Base-by-base conservation (phyloP, 53 echinoderm and acorn worm species). In the Echinometra lucunter region DNA sequence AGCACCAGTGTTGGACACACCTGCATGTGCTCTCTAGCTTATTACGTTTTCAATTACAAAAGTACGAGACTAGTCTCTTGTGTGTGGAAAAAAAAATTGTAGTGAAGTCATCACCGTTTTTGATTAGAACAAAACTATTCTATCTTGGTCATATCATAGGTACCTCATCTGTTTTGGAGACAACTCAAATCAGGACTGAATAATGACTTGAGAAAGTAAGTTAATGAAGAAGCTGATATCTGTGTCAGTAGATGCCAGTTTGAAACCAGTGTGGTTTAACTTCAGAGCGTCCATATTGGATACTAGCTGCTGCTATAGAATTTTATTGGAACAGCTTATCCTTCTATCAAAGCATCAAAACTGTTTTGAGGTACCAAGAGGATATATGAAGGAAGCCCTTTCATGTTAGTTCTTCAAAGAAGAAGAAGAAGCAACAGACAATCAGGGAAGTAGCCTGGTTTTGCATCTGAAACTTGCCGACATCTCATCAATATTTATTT, bases 41-140 rank as follows among this genome's bases (percentile, higher is more conserved):
- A n/a, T 85, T 85, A 47, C 49, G 49, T 49, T 85, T 85, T 85
- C 85, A 47, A 21, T 49, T 49, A 85, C 49, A n/a, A 83, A 49
- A 83, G 83, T 83, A 47, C 19, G n/a, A 85, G 45, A 85, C 85
- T 85, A 85, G 49, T 85, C 45, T 49, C 49, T 30, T 49, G n/a
- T 49, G 28, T 85, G 85, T 47, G 45, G 47, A 49, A 49, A 85
- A n/a, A 53, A 45, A 27, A 81, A 13, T 28, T 53, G 49, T 37
- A 85, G 85, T 49, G 30, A 85, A n/a, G 27, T 49, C 85, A 49
- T 85, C 49, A 85, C 49, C 49, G 15, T 49, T 85, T 85, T 85
- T 49, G 28, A 49, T 45, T 85, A 49, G 85, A 85, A 15, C 53
- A 85, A 9, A 42, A 30, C n/a, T 45, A n/a, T 13, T 85, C 85